Percentiles rank a stretch among this genome's conserved stretches.
Conservation (phyloP, 2,888 invertebrate species). For the Machimus rusticus region DNA sequence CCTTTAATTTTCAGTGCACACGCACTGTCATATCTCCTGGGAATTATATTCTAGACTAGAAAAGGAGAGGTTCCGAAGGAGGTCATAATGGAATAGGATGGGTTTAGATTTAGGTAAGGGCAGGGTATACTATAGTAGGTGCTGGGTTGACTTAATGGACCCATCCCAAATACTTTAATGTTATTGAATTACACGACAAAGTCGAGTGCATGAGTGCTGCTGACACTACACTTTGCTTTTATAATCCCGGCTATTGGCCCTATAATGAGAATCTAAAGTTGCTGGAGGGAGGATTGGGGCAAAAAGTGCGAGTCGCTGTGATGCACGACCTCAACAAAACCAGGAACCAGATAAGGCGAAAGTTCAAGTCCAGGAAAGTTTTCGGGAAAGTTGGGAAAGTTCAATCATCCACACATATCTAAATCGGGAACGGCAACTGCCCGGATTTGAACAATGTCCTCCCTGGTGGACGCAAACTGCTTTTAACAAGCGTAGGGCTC, state of each 20-base stretch:
- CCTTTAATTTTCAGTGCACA: neutral
- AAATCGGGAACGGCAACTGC: conserved; percentile 28
- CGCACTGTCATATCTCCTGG: neutral
- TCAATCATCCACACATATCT: conserved; percentile 45
- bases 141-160: neutral
- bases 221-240: conserved; percentile 10
- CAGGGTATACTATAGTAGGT: no score
- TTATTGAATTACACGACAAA: conserved; percentile 3
- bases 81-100: neutral
- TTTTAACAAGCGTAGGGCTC: neutral
- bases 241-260: conserved; percentile 6
- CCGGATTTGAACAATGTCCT: conserved; percentile 42
- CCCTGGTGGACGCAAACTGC: neutral
- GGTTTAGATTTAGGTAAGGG: neutral
- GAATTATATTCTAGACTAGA: neutral
- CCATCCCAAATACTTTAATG: neutral
- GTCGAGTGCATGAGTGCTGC: conserved; percentile 31
- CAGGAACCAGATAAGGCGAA: conserved; percentile 31
- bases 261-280: conserved; percentile 23
- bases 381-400: conserved; percentile 31
- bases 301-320: conserved; percentile 21
- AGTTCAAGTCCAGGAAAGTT: conserved; percentile 33
- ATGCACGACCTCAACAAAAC: conserved; percentile 35
- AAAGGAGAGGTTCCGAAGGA: neutral
- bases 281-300: neutral